Evolutionary conservation across 2,888 invertebrate species (phyloP), one percentile per base, ranked within the genome.

Genomic region (Hydraecia micacea): DNA sequence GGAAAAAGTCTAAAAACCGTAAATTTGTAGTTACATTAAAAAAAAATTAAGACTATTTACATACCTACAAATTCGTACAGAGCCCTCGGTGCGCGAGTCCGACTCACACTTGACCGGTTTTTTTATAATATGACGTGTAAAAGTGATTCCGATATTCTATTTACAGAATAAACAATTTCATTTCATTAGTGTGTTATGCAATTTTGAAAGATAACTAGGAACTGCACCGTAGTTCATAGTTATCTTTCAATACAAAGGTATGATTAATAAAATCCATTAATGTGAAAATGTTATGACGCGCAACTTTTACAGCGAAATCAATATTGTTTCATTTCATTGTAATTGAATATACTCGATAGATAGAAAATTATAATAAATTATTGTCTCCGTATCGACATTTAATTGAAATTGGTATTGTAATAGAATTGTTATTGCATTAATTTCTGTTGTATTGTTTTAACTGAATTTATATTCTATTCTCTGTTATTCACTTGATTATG

Each of bases 371-470:
- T 58, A 63, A 58, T 80, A 69, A 83, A 66, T 83, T 28, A 80
- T 70, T 70, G 25, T 46, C 36, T 81, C 4, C 55, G 36, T 62
- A 85, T 39, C 39, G 58, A 39, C 2, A 28, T 85, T 80, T 71
- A 46, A 39, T 60, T 72, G 18, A 74, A 74, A 81, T 74, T 65
- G 58, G 36, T 65, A 46, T 77, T 42, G 49, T 62, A 86, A 78
- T 84, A 49, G 46, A 72, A 78, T 72, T 66, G 28, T 52, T 62
- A 68, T 65, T 73, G 52, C 62, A 86, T 77, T 85, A 36, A 73
- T 79, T 15, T 55, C 28, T 65, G 28, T 46, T 74, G 39, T 60
- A 55, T 68, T 72, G 63, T 72, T 74, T 65, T 42, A 68, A 42
- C 13, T 39, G 11, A 68, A 81, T 72, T 68, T 65, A 72, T 55